Conservation (phyloP, 2,113 vertebrate genomes). For the Progne subis region DNA sequence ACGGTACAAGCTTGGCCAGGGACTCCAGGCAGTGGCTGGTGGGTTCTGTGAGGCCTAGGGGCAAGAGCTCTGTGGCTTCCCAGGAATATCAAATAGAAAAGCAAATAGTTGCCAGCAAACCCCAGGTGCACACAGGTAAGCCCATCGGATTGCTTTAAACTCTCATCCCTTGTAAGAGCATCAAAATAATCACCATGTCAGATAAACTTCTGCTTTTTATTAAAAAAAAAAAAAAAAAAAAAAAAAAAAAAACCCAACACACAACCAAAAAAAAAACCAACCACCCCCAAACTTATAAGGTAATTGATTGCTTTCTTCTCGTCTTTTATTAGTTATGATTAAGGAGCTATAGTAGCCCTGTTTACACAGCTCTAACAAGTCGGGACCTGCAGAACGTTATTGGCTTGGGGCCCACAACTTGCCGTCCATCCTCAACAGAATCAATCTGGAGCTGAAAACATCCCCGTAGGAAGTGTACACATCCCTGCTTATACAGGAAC, state of each 20-base stretch:
- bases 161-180: not conserved
- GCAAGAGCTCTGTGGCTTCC: not conserved
- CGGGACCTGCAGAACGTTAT: constrained; percentile 72
- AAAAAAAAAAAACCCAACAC: no score
- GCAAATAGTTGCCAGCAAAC: not conserved
- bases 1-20: not conserved
- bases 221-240: not conserved
- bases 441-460: constrained; percentile 73
- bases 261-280: not conserved
- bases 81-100: not conserved
- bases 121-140: not conserved
- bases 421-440: constrained; percentile 68
- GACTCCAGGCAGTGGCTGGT: not conserved
- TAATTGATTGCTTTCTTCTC: constrained; percentile 71
- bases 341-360: constrained; percentile 63
- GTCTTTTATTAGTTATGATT: constrained; percentile 74
- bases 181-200: not conserved
- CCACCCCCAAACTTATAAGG: constrained; percentile 25
- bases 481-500: constrained; percentile 44
- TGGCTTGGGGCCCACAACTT: constrained; percentile 68
- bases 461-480: constrained; percentile 60
- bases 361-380: constrained; percentile 76
- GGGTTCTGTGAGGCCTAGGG: not conserved
- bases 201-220: constrained; percentile 56
- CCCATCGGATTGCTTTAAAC: not conserved